Evolutionary conservation across 2,888 invertebrate genomes (phyloP).

Genomic region (Esperia sulphurella): DNA sequence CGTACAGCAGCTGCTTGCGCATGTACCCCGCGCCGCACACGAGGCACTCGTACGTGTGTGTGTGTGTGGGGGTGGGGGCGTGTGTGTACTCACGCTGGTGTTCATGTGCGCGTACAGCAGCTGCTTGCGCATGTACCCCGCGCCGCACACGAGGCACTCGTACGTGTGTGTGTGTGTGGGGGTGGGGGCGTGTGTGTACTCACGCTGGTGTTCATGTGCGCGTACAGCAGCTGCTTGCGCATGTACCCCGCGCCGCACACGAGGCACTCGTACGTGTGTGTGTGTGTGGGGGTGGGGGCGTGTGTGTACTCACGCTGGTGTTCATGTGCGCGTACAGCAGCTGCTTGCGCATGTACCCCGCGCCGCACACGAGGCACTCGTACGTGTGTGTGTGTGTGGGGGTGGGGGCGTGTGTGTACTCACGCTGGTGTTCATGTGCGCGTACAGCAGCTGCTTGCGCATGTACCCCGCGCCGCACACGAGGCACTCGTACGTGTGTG

Average conservation of each 20-base stretch:
- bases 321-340: constrained; percentile 88
- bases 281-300: no score
- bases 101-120: constrained; percentile 88
- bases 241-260: constrained; percentile 91
- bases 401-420: constrained; percentile 15
- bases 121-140: constrained; percentile 91
- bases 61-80: no score
- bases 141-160: constrained; percentile 89
- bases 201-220: constrained; percentile 86
- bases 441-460: constrained; percentile 87
- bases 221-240: constrained; percentile 87
- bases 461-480: constrained; percentile 91
- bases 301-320: constrained; percentile 61
- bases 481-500: constrained; percentile 84
- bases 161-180: constrained; percentile 66
- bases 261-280: constrained; percentile 84
- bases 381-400: constrained; percentile 66
- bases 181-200: constrained; percentile 15
- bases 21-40: constrained; percentile 91
- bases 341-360: constrained; percentile 91
- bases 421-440: constrained; percentile 86
- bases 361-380: constrained; percentile 89
- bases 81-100: constrained; percentile 61
- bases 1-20: constrained; percentile 87
- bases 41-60: constrained; percentile 84